Evolutionary conservation across 2,113 vertebrate genomes (phyloP), one percentile per base, ranked within the genome.

Genomic region (Carassius auratus): DNA sequence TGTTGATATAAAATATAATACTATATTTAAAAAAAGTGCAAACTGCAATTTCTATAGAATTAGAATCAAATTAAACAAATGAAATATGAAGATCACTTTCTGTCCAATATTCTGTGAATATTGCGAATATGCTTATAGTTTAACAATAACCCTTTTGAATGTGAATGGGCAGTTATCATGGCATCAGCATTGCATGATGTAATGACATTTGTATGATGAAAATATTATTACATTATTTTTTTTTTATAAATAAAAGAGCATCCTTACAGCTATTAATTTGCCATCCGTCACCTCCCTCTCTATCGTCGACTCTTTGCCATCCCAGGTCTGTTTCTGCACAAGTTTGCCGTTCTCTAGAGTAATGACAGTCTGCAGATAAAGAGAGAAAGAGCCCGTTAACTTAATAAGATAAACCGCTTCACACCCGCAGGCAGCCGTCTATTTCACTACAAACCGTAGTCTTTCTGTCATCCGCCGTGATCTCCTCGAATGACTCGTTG

Each of bases 311-410:
- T 99, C 95, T 89, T 99, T 99, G 68, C 97, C 98, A 0, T 98
- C 96, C 98, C 98, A 99, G 89, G 92, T 95, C 93, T 99, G 98
- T 92, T 97, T 96, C 90, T 99, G 98, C 14, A 94, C 92, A 64
- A 99, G 94, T 66, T 86, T 88, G 0, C 96, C 96, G 0, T 94
- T 96, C 0, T 98, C 96, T 89, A 98, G 84, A 48, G 91, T 96
- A 78, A 99, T 81, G 81, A 95, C 87, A 4, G 95, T 98, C 98
- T 99, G 93, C 0, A 88, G 90, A 87, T 15, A 66, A 61, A 90
- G 85, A 85, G 83, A 84, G 33, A 48, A 8, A 59, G 88, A 78
- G 74, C 10, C 55, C 1, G 33, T 90, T 73, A 87, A 76, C 55
- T 83, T 74, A 21, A 61, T 15, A 30, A 38, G 7, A 13, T 0